Evolutionary conservation across 2,797 vertebrate genomes (phyloP).

Genomic region (Melanotaenia maccullochi): DNA sequence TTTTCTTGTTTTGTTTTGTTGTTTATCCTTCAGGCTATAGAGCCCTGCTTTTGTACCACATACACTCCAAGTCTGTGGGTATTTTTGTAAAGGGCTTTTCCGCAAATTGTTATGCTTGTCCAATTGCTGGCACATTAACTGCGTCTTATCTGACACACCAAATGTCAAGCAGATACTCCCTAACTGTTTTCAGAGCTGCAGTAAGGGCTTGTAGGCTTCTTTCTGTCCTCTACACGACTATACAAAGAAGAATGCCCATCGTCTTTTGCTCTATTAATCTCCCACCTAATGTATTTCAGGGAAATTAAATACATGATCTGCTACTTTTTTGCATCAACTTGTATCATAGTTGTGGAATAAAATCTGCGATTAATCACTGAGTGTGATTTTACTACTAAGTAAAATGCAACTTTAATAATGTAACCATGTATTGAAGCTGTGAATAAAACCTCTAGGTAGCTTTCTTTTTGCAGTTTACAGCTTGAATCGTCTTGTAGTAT

Average conservation of each 20-base stretch:
- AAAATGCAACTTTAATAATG: not conserved
- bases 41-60: conserved; percentile 32
- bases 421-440: conserved; percentile 2
- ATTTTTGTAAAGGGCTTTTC: conserved; percentile 75
- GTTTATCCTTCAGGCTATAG: conserved; percentile 47
- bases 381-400: not conserved
- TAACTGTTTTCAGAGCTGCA: conserved; percentile 90
- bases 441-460: not conserved
- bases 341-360: not conserved
- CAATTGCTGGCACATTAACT: conserved; percentile 90
- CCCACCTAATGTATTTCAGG: conserved; percentile 83
- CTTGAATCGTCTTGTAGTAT: not conserved
- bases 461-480: not conserved
- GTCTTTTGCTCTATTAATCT: conserved; percentile 95
- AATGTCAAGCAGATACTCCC: conserved; percentile 85
- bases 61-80: conserved; percentile 44
- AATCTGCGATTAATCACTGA: not conserved
- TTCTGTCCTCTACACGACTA: conserved; percentile 86
- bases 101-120: conserved; percentile 83
- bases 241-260: conserved; percentile 88
- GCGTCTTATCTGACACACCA: conserved; percentile 90
- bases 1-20: conserved; percentile 57
- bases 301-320: conserved; percentile 31
- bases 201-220: conserved; percentile 87
- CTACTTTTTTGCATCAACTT: not conserved